A percentile compares a stretch with the other conserved stretches of the same genome.
Conservation (phyloP, 2,113 vertebrate species). For the Lanius collurio region DNA sequence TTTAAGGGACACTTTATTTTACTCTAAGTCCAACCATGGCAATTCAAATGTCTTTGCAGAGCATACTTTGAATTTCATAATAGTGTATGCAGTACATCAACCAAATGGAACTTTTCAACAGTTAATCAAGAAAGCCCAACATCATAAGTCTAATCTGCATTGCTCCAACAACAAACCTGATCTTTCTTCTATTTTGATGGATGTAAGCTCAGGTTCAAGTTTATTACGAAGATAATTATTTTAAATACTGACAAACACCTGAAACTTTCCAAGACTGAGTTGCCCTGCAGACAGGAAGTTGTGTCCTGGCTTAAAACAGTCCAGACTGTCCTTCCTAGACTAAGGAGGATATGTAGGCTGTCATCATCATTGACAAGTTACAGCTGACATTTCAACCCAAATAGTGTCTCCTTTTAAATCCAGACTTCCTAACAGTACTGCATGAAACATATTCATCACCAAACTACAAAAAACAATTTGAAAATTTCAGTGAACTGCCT, state of each 20-base stretch:
- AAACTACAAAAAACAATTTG: not conserved
- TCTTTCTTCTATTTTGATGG: not conserved
- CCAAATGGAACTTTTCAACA: not conserved
- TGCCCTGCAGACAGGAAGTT: not conserved
- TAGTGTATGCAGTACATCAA: not conserved
- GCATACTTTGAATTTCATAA: not conserved
- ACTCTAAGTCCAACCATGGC: not conserved
- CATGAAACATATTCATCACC: not conserved
- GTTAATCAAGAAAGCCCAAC: not conserved
- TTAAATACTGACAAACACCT: constrained; percentile 18
- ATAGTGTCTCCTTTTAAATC: constrained; percentile 9
- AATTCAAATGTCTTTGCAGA: not conserved
- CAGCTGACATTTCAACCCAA: constrained; percentile 25
- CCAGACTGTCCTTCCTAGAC: not conserved
- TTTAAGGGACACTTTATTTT: not conserved
- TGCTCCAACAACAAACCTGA: not conserved
- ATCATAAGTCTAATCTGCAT: not conserved
- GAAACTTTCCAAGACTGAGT: constrained; percentile 3
- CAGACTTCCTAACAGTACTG: constrained; percentile 7
- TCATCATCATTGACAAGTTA: not conserved
- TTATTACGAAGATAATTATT: not conserved
- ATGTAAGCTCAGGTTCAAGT: not conserved
- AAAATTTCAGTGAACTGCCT: not conserved
- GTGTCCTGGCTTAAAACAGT: not conserved
- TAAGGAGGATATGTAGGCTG: not conserved